Conservation (phyloP, 2,888 invertebrate genomes). For the Anagyrus pseudococci region DNA sequence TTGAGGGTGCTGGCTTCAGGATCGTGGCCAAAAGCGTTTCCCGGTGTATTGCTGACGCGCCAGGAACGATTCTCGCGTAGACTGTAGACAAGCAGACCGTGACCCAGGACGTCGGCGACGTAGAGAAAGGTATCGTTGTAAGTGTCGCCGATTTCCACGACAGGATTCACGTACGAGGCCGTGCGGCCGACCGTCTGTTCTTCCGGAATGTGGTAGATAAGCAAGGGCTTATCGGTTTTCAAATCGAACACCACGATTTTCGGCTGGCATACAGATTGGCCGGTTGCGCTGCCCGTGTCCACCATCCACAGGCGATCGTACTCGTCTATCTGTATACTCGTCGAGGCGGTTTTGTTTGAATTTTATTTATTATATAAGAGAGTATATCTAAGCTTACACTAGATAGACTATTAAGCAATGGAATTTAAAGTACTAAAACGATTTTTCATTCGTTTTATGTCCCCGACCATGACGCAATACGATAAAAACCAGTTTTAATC, state of each 20-base stretch:
- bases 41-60: conserved; percentile 56
- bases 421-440: too few relatives aligned
- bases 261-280: conserved; percentile 52
- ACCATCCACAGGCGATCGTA: conserved; percentile 61
- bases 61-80: conserved; percentile 51
- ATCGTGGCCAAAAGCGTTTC: conserved; percentile 58
- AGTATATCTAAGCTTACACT: too few relatives aligned
- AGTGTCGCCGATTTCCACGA: conserved; percentile 55
- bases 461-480: too few relatives aligned
- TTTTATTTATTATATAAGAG: too few relatives aligned
- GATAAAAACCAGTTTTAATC: conserved; percentile 14
- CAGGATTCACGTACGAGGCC: conserved; percentile 55
- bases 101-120: conserved; percentile 55
- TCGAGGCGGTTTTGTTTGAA: neutral
- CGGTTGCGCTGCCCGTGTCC: conserved; percentile 53
- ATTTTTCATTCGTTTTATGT: too few relatives aligned
- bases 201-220: conserved; percentile 53
- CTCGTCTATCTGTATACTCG: conserved; percentile 57
- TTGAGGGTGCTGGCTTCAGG: conserved; percentile 52
- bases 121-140: conserved; percentile 56
- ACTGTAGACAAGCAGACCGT: conserved; percentile 57
- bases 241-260: conserved; percentile 61
- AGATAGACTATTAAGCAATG: too few relatives aligned
- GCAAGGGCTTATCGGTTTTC: conserved; percentile 52
- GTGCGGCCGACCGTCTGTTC: conserved; percentile 50